Base-by-base conservation (phyloP, 2,797 vertebrate genomes). In the Rhynchotus rufescens region DNA sequence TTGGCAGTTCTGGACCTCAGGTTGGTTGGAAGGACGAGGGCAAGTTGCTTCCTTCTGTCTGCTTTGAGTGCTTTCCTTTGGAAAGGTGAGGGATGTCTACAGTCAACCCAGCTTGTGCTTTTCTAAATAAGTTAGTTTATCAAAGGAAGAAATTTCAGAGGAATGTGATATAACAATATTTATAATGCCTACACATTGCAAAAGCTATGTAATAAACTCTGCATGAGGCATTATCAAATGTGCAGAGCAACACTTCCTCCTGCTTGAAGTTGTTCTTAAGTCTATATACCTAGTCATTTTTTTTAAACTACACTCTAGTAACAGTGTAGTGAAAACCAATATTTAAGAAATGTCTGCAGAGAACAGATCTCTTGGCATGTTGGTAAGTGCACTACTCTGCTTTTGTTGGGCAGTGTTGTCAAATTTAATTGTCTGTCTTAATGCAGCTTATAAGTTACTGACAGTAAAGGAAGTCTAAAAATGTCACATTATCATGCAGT, bases 231-330 rank as follows among this genome's bases (percentile, higher is more conserved):
- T 49, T 61, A 69, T 42, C 32, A 56, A 89, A 73, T 36, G 12
- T 6, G 7, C 45, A 68, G 14, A 47, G 36, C 49, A 73, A 38
- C 79, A 69, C 60, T 89, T 88, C 25, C 82, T 84, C 73, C 17
- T 85, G 73, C 72, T 81, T 93, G 44, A 47, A 69, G 34, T 73
- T 88, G 51, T 77, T 89, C 62, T 78, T 85, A 57, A 78, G 83
- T 56, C 38, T 83, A 8, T 61, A 36, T 51, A 60, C 23, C 28
- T 78, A 54, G 74, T 73, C 49, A 59, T 15, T 42, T 95, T 30
- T 30, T 45, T 74, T 73, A 90, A 93, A 85, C 60, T 76, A 21
- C 74, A 49, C 56, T 86, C 34, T 30, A 78, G 64, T 69, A 72
- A 92, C 17, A 74, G 45, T 34, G 22, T 75, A 80, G 16, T 76